phyloP scores from a whole-genome alignment of 2,113 vertebrate genomes.

The Xerus inauris region DNA sequence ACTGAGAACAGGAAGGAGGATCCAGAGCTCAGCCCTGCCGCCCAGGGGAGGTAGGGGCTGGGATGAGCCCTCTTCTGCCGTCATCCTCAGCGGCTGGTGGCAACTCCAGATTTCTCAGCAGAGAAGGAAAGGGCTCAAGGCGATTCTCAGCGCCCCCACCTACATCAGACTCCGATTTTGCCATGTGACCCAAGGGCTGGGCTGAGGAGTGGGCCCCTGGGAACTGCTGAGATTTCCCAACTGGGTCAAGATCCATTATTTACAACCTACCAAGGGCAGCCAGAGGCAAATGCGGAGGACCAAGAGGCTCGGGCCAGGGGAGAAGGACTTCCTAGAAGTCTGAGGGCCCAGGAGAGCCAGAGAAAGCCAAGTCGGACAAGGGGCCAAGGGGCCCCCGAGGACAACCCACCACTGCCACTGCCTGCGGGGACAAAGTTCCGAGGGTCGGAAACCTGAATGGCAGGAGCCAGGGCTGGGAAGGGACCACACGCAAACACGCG shows the following conservation, averaged over 20 bases:
- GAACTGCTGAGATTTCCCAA: not conserved
- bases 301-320: too few relatives aligned
- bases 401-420: not conserved
- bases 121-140: not conserved
- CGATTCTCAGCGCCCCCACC: not conserved
- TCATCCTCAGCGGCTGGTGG: not conserved
- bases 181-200: not conserved
- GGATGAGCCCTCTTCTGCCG: accelerated
- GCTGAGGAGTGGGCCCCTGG: too few relatives aligned
- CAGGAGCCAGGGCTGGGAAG: too few relatives aligned
- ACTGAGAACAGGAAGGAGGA: accelerated
- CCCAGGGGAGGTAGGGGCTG: accelerated
- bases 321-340: not conserved
- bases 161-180: not conserved
- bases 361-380: not conserved
- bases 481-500: not conserved
- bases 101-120: not conserved
- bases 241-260: not conserved
- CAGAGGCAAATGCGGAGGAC: not conserved
- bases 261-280: not conserved
- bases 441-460: not conserved
- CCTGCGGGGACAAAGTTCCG: not conserved
- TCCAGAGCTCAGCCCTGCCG: accelerated
- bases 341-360: not conserved
- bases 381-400: not conserved